Evolutionary conservation across 1,140 invertebrate genomes (phyloP).

Genomic region (Drosophila mayri): DNA sequence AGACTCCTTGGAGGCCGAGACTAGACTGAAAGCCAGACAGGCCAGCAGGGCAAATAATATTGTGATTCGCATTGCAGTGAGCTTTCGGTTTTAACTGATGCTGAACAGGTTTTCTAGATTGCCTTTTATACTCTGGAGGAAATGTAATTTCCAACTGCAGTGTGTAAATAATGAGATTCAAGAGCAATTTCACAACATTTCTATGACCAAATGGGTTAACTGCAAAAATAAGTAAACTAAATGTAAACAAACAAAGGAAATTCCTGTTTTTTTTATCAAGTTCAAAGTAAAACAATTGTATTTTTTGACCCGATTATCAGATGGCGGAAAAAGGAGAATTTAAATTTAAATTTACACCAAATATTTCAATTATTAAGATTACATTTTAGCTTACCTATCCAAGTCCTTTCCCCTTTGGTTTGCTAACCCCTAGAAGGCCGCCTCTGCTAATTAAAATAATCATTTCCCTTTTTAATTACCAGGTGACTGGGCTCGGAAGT

Average conservation of each 20-base stretch:
- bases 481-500: constrained; percentile 42
- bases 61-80: constrained; percentile 44
- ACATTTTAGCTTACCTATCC: background rate
- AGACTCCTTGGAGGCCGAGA: background rate
- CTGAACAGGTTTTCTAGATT: background rate
- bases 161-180: constrained; percentile 66
- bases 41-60: constrained; percentile 42
- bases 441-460: constrained; percentile 39
- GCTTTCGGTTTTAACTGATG: constrained; percentile 48
- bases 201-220: constrained; percentile 4
- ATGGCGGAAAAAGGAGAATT: background rate
- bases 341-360: no score
- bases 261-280: background rate
- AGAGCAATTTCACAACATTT: constrained; percentile 43
- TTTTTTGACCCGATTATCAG: background rate
- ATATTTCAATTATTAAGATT: no score
- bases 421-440: background rate
- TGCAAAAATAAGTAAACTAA: constrained; percentile 2
- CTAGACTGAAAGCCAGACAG: constrained; percentile 21
- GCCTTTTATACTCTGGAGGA: constrained; percentile 44
- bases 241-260: background rate
- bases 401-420: background rate
- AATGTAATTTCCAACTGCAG: no score
- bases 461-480: constrained; percentile 36
- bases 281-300: background rate